Evolutionary conservation across 2,797 vertebrate genomes (phyloP).

Genomic region (Hapalemur alaotrensis): DNA sequence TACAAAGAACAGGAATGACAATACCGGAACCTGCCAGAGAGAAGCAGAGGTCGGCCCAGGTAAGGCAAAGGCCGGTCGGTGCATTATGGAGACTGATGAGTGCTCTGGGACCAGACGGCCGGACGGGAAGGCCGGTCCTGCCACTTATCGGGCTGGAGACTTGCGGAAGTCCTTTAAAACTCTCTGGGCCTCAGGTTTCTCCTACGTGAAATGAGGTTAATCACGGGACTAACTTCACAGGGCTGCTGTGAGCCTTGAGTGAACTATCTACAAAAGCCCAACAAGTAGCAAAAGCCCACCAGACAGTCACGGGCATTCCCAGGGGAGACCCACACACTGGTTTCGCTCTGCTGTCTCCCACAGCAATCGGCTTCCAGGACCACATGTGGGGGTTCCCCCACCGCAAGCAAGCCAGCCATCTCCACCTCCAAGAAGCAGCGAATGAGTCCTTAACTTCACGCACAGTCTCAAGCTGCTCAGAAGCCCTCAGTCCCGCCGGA

Average conservation of each 20-base stretch:
- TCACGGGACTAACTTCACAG: fast-evolving
- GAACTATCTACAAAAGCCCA: fast-evolving
- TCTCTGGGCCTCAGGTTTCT: not conserved
- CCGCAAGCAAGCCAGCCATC: not conserved
- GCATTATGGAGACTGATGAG: too few species aligned
- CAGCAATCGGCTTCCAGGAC: not conserved
- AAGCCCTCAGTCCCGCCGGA: not conserved
- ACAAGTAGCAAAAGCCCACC: too few species aligned
- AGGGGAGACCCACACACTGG: not conserved
- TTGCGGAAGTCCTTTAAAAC: not conserved
- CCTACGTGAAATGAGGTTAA: not conserved
- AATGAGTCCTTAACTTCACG: not conserved
- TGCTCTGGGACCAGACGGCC: not conserved
- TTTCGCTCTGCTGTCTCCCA: too few species aligned
- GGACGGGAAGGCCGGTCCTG: fast-evolving
- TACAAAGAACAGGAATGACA: not conserved
- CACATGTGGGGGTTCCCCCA: not conserved
- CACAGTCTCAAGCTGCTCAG: not conserved
- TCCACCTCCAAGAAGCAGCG: not conserved
- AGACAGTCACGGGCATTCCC: fast-evolving
- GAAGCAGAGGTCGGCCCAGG: not conserved
- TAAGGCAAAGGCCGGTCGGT: fast-evolving
- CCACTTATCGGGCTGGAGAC: too few species aligned
- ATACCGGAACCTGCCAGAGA: too few species aligned
- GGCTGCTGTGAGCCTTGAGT: not conserved